Evolutionary conservation across 2,888 invertebrate species (phyloP).

Genomic region (Pollenia angustigena): DNA sequence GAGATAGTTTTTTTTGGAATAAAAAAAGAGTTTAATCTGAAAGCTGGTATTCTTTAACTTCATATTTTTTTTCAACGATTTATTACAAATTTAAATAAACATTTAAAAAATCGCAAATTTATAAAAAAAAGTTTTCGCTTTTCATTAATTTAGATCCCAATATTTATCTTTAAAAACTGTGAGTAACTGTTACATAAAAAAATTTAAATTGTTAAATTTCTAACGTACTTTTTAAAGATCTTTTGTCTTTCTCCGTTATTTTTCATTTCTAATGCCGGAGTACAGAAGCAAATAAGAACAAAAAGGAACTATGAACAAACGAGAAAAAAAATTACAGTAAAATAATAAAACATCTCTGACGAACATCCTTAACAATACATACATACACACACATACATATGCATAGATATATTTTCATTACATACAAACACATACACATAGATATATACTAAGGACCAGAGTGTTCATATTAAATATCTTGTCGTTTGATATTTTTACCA

Average conservation of each 20-base stretch:
- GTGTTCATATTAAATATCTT: constrained; percentile 67
- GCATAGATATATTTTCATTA: no score
- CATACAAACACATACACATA: background rate
- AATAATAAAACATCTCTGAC: constrained; percentile 63
- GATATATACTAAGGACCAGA: background rate
- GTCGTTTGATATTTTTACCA: constrained; percentile 48
- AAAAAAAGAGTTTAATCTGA: no score
- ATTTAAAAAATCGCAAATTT: background rate
- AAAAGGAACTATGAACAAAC: constrained; percentile 28
- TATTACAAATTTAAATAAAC: background rate
- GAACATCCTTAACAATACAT: constrained; percentile 50
- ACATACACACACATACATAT: constrained; percentile 12
- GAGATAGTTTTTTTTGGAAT: no score
- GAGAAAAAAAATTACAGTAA: constrained; percentile 40
- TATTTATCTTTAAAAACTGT: constrained; percentile 23
- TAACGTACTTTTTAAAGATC: constrained; percentile 66
- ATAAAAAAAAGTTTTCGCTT: background rate
- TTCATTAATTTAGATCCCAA: background rate
- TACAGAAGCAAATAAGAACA: constrained; percentile 51
- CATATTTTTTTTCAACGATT: background rate
- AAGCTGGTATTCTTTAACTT: no score
- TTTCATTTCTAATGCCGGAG: constrained; percentile 58
- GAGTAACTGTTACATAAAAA: constrained; percentile 17
- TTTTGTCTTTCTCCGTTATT: constrained; percentile 53
- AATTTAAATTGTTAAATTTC: constrained; percentile 60